A percentile compares a stretch with the other conserved stretches of the same genome.
Conservation (phyloP, 1,140 invertebrate genomes). For the Lordiphosa collinella region DNA sequence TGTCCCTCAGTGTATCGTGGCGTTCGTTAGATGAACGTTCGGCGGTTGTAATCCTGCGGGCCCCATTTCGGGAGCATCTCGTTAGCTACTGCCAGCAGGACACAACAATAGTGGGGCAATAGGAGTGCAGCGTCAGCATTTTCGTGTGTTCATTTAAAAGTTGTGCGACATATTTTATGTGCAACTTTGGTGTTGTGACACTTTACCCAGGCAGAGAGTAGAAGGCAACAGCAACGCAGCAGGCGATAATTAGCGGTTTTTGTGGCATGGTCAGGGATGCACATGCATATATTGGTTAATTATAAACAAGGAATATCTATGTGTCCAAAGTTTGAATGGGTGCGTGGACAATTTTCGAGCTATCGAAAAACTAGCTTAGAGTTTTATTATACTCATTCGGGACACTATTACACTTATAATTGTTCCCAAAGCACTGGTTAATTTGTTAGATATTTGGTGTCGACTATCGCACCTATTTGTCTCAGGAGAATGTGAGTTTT, state of each 20-base stretch:
- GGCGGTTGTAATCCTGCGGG: constrained; percentile 41
- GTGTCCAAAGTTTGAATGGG: no score
- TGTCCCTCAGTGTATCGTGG: not conserved
- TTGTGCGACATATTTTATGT: constrained; percentile 48
- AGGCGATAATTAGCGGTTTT: constrained; percentile 52
- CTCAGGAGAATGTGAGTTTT: no score
- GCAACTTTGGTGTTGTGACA: constrained; percentile 26
- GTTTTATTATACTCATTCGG: no score
- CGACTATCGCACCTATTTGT: no score
- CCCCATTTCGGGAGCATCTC: constrained; percentile 11
- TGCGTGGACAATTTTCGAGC: no score
- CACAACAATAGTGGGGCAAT: constrained; percentile 15
- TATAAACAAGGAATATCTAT: constrained; percentile 30
- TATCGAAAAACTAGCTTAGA: no score
- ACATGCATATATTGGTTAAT: constrained; percentile 40
- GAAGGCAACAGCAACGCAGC: constrained; percentile 13
- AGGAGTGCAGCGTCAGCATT: constrained; percentile 27
- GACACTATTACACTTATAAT: no score
- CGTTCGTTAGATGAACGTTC: constrained; percentile 4
- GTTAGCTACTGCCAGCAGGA: constrained; percentile 26
- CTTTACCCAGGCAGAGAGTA: not conserved
- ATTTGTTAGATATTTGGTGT: no score
- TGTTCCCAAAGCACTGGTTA: no score
- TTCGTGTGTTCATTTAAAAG: constrained; percentile 40
- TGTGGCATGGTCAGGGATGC: constrained; percentile 16